Evolutionary conservation across 2,888 invertebrate genomes (phyloP).

Genomic region (Neoascia interrupta): DNA sequence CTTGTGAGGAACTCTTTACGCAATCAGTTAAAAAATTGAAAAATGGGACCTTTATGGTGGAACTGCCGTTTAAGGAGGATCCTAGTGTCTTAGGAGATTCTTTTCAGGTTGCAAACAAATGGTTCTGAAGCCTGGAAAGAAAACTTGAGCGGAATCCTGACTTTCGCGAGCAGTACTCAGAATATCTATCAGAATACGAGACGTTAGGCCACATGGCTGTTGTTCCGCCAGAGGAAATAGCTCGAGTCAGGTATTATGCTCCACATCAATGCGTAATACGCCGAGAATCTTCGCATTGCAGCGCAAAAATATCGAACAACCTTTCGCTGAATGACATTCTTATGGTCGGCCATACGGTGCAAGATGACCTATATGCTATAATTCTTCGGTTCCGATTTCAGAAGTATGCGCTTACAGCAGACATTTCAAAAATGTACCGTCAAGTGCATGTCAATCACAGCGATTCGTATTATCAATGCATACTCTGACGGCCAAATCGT

Average conservation of each 20-base stretch:
- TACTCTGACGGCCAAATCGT: neutral
- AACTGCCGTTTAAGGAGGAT: too few species aligned
- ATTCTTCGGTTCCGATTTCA: too few species aligned
- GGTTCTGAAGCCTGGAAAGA: neutral
- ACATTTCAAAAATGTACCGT: neutral
- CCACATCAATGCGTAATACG: neutral
- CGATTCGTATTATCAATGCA: neutral
- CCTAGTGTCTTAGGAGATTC: neutral
- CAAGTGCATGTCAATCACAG: neutral
- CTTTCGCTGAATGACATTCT: neutral
- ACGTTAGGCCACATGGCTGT: neutral
- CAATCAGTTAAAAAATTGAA: too few species aligned
- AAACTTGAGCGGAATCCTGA: neutral
- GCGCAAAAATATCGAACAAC: neutral
- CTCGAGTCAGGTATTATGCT: neutral
- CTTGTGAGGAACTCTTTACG: too few species aligned
- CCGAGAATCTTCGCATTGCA: neutral
- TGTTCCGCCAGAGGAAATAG: neutral
- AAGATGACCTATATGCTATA: too few species aligned
- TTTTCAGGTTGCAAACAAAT: neutral
- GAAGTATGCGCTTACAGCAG: too few species aligned
- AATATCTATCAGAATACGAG: neutral
- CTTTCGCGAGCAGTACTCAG: neutral
- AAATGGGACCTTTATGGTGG: neutral
- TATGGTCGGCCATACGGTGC: neutral